Base-by-base conservation (phyloP, 2,888 invertebrate genomes). In the Theretra japonica region DNA sequence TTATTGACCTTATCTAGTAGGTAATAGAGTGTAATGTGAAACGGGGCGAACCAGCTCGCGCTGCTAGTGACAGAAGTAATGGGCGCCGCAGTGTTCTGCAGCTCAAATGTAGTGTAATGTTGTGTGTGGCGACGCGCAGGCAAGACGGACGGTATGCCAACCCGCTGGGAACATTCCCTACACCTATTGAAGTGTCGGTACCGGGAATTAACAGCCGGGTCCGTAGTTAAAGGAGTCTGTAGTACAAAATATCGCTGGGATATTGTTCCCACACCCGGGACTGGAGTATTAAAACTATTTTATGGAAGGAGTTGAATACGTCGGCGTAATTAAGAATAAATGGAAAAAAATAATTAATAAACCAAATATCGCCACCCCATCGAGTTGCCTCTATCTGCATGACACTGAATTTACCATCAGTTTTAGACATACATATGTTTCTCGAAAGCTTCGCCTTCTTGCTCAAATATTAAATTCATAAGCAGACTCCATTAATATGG, bases 51-150 rank as follows among this genome's bases (percentile, higher is more conserved):
- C n/a, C 50, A 30, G 7, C 5, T 3, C 15, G 33, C 4, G 0
- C 53, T 69, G 48, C 53, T 15, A 73, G 53, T 73, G 73, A 73
- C 76, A 77, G 75, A 75, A 79, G 76, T 80, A 83, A 82, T 82
- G 83, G 77, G 76, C 75, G 78, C 70, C 48, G 58, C 56, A 28
- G 76, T 72, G 80, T 77, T 82, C 77, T 76, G 75, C 73, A 68
- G 74, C 75, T 77, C 73, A 75, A 76, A 72, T 73, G 70, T 74
- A 70, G 74, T 68, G 73, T 68, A 68, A 68, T 68, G 58, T 58
- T 17, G 11, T 57, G 25, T 56, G 53, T 21, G 33, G 8, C 19
- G 19, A 11, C 33, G 53, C 53, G 62, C 30, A 53, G 56, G 30
- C 48, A 41, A 70, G 62, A 65, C 56, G 50, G 50, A 60, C 72